These are phyloP conservation scores for Drosophila yooni DNA, from an alignment of 2,888 invertebrate genomes.

Conservation along the genomic window DNA sequence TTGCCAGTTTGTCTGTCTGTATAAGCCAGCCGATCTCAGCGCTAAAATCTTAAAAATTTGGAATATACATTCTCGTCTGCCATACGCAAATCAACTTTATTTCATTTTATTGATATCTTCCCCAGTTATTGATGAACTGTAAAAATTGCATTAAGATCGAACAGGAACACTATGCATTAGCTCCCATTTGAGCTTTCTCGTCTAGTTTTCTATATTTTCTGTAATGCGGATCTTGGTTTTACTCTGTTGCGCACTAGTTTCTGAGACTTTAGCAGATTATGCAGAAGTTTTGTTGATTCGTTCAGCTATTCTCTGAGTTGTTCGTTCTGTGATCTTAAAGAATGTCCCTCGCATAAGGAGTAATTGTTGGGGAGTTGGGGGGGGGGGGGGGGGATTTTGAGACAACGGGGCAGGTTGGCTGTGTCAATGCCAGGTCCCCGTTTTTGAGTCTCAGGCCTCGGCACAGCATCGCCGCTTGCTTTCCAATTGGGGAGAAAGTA, in stretches of 20 bases:
- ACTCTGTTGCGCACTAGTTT: background rate
- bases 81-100: background rate
- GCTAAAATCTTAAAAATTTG: background rate
- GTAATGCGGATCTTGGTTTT: background rate
- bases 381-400: constrained; percentile 7
- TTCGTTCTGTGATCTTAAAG: constrained; percentile 8
- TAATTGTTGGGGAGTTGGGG: background rate
- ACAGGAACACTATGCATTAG: background rate
- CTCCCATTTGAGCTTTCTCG: background rate
- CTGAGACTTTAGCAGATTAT: background rate
- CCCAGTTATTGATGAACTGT: background rate
- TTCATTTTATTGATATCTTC: background rate
- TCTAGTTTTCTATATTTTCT: background rate
- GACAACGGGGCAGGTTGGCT: constrained; percentile 18
- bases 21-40: background rate
- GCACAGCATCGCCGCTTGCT: constrained; percentile 55
- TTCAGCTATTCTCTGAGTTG: background rate
- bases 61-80: background rate
- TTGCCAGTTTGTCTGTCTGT: background rate
- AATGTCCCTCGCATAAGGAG: constrained; percentile 25
- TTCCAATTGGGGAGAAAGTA: constrained; percentile 81
- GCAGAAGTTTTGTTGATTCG: background rate
- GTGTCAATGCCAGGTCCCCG: constrained; percentile 45
- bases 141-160: background rate
- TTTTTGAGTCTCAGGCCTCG: constrained; percentile 5